A percentile compares a stretch with the other conserved stretches of the same genome.
These are phyloP conservation scores for Capreolus pygargus DNA, from an alignment of 2,113 vertebrate genomes.

Conservation along the genomic window DNA sequence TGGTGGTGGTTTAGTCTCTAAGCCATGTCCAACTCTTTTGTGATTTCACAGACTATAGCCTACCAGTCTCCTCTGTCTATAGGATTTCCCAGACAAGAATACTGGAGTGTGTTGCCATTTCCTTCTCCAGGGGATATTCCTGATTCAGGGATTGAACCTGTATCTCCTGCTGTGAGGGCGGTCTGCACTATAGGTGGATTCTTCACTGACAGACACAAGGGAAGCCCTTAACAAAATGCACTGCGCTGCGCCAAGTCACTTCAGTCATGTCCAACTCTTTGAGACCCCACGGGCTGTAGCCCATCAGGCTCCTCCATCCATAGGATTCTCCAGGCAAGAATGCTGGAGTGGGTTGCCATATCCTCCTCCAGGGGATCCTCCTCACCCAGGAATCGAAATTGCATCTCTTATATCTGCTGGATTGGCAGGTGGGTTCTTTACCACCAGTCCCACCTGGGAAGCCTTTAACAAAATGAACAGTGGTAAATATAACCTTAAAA, in stretches of 20 bases:
- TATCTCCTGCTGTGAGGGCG: background rate
- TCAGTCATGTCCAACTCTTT: background rate
- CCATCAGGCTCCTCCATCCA: background rate
- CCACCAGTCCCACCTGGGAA: background rate
- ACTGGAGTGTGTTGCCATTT: background rate
- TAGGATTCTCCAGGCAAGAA: background rate
- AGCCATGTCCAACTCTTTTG: too few relatives aligned
- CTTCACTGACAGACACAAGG: background rate
- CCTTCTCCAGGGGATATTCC: background rate
- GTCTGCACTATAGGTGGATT: background rate
- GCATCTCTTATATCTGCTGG: background rate
- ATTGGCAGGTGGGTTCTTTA: background rate
- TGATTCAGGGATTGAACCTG: background rate
- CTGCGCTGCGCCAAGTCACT: background rate
- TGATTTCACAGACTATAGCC: background rate
- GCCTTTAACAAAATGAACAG: background rate
- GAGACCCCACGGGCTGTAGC: fast-evolving
- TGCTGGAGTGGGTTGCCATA: background rate
- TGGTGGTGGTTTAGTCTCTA: too few relatives aligned
- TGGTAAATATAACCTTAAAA: background rate
- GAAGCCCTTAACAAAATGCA: background rate
- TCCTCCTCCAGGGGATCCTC: background rate
- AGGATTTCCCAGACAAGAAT: background rate
- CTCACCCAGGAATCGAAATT: background rate
- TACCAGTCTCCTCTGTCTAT: background rate